A percentile compares a stretch with the other conserved stretches of the same genome.
phyloP scores from a whole-genome alignment of 1,140 invertebrate genomes.

The Eurosta solidaginis region DNA sequence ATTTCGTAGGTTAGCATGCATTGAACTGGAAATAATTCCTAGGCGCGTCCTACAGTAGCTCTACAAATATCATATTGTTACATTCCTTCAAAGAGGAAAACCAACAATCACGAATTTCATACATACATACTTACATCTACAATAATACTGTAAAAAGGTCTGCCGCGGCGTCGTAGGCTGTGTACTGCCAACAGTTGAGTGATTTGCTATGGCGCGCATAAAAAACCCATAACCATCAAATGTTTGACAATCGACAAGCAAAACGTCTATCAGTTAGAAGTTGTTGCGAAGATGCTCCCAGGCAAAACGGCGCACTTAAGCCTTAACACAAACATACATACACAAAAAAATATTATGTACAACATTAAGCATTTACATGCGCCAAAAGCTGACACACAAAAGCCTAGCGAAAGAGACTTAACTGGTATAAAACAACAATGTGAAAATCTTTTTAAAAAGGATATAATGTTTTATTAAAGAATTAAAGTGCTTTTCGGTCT shows the following conservation, averaged over 20 bases:
- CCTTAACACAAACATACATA: background rate
- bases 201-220: background rate
- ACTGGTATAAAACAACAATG: background rate
- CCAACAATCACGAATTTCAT: too few species aligned
- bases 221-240: background rate
- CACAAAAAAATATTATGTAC: too few species aligned
- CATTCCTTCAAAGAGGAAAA: too few species aligned
- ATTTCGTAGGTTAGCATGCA: background rate
- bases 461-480: slow-evolving; percentile 17
- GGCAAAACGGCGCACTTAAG: background rate
- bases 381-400: background rate
- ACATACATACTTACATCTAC: too few species aligned
- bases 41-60: background rate
- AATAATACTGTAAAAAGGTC: too few species aligned
- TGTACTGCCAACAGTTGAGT: background rate
- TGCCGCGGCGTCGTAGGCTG: background rate
- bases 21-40: background rate
- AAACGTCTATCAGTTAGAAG: background rate
- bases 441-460: background rate
- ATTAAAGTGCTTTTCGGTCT: background rate
- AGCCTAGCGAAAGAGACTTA: background rate
- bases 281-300: background rate
- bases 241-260: background rate
- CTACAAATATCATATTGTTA: background rate
- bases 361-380: background rate